A percentile compares a stretch with the other conserved stretches of the same genome.
phyloP scores from a whole-genome alignment of 2,113 vertebrate genomes.

The Erpornis zantholeuca region DNA sequence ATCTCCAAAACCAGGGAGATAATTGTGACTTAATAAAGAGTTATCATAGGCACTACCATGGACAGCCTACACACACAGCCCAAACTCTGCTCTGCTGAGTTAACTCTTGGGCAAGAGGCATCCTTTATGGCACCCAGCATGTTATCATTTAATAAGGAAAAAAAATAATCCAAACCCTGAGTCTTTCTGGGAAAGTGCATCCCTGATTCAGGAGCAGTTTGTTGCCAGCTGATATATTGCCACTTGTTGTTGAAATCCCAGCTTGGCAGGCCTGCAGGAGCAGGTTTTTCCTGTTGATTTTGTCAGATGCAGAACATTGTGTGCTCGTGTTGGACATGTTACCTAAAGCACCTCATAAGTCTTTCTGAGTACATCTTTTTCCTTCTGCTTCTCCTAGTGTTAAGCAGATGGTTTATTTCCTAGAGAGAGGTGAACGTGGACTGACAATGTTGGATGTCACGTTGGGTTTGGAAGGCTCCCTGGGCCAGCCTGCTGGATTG shows the following conservation, averaged over 20 bases:
- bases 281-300: conserved; percentile 71
- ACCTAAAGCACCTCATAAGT: conserved; percentile 22
- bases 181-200: not conserved
- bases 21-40: too few relatives aligned
- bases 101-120: not conserved
- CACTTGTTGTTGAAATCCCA: conserved; percentile 43
- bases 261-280: conserved; percentile 53
- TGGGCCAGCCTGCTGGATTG: not conserved
- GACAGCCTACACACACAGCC: not conserved
- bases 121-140: not conserved
- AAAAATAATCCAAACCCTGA: not conserved
- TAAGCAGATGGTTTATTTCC: not conserved
- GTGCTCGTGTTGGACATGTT: conserved; percentile 34
- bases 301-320: conserved; percentile 55
- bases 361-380: conserved; percentile 8
- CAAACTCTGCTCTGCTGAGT: not conserved
- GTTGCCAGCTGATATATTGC: conserved; percentile 50
- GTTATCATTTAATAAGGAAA: not conserved
- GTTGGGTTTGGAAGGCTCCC: not conserved
- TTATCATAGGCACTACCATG: not conserved
- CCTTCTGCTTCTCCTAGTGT: not conserved
- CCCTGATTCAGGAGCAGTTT: not conserved
- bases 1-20: not conserved
- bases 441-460: not conserved
- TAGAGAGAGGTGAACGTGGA: not conserved